Evolutionary conservation across 2,797 vertebrate genomes (phyloP).

Genomic region (Sebastolobus alascanus): DNA sequence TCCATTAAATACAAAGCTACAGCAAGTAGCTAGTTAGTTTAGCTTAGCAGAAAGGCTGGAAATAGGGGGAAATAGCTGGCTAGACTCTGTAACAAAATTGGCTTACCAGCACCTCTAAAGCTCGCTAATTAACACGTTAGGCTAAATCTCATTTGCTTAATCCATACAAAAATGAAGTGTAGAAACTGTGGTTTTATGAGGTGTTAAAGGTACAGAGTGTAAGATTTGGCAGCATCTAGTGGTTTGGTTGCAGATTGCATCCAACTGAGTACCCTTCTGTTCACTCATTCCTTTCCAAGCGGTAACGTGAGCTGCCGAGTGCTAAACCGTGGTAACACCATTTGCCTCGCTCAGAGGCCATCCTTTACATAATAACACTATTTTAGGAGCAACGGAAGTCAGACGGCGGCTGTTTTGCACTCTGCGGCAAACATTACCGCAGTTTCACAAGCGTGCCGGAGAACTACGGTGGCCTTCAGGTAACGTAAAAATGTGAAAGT

Average conservation of each 20-base stretch:
- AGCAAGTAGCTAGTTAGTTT: background rate
- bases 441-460: no score
- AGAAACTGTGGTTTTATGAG: background rate
- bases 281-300: rapidly evolving
- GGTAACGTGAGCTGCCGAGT: no score
- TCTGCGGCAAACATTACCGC: no score
- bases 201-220: background rate
- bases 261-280: no score
- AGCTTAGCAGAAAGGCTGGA: background rate
- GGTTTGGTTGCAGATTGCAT: no score
- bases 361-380: no score
- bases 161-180: rapidly evolving
- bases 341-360: no score
- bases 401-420: rapidly evolving
- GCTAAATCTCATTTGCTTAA: background rate
- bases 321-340: no score
- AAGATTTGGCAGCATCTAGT: no score
- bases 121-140: background rate
- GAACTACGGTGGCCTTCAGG: no score
- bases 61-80: background rate
- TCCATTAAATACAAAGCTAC: background rate
- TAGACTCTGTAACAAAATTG: background rate
- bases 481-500: no score
- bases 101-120: background rate
- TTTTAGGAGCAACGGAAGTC: no score